A percentile compares a stretch with the other conserved stretches of the same genome.
Conservation (phyloP, 2,797 vertebrate species). For the Perodicticus potto region DNA sequence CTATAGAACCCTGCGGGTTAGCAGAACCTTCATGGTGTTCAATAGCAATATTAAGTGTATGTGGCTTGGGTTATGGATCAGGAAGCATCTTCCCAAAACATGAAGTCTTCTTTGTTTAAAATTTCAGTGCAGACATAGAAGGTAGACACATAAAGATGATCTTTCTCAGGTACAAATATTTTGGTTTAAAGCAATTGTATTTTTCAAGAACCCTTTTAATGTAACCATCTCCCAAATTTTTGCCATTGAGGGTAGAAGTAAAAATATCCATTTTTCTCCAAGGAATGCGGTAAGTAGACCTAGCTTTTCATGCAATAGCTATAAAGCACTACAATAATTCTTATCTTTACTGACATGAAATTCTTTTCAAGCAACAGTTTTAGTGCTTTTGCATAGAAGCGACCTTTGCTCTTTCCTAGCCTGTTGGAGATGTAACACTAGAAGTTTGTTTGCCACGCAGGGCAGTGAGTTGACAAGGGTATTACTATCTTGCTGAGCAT, state of each 20-base stretch:
- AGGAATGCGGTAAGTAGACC: slow-evolving; percentile 64
- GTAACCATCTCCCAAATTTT: slow-evolving; percentile 64
- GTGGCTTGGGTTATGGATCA: slow-evolving; percentile 74
- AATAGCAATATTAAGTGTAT: slow-evolving; percentile 68
- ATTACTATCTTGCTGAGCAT: slow-evolving; percentile 80
- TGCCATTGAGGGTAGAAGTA: slow-evolving; percentile 69
- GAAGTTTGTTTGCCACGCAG: slow-evolving; percentile 77
- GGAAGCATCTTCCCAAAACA: slow-evolving; percentile 56
- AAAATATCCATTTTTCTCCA: slow-evolving; percentile 54
- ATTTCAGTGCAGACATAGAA: slow-evolving; percentile 72
- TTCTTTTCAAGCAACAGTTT: slow-evolving; percentile 82
- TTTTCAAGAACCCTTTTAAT: slow-evolving; percentile 69
- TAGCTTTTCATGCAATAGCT: slow-evolving; percentile 66
- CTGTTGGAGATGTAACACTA: slow-evolving; percentile 81
- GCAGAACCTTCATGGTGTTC: slow-evolving; percentile 40
- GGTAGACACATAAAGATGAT: background rate
- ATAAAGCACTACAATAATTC: slow-evolving; percentile 70
- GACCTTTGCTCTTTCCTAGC: slow-evolving; percentile 79
- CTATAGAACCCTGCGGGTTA: slow-evolving; percentile 76
- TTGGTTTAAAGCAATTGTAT: slow-evolving; percentile 67
- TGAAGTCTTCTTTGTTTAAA: background rate
- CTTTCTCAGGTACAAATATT: slow-evolving; percentile 46
- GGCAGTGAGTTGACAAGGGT: slow-evolving; percentile 71
- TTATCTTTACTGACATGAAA: slow-evolving; percentile 72
- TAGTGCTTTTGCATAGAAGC: slow-evolving; percentile 72